Conservation (phyloP, 2,888 invertebrate genomes). For the Pachymerium ferrugineum region DNA sequence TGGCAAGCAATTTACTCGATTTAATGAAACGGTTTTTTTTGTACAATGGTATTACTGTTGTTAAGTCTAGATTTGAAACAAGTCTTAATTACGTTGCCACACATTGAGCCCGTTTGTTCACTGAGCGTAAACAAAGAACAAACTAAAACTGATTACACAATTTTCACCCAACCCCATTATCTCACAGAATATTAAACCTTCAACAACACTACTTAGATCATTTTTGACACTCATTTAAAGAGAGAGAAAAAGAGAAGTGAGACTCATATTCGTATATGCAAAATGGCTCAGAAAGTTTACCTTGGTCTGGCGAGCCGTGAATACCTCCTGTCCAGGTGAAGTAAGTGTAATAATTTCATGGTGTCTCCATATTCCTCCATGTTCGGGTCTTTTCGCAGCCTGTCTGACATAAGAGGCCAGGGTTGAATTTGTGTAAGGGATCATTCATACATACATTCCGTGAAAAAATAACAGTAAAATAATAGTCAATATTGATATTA, state of each 20-base stretch:
- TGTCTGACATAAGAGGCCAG: background rate
- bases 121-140: background rate
- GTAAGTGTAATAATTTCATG: conserved; percentile 20
- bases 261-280: background rate
- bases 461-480: background rate
- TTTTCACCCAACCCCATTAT: background rate
- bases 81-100: background rate
- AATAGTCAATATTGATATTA: background rate
- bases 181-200: background rate
- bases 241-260: background rate
- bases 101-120: background rate
- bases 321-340: conserved; percentile 17
- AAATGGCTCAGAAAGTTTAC: background rate
- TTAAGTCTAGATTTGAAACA: background rate
- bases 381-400: background rate
- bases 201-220: background rate
- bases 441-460: background rate
- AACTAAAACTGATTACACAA: background rate
- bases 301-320: conserved; percentile 16
- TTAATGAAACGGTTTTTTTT: background rate
- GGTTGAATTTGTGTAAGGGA: background rate
- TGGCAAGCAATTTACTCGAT: background rate
- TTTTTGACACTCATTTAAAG: background rate
- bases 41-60: background rate
- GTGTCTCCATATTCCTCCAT: background rate